Percentiles rank a stretch among this genome's conserved stretches.
phyloP scores from a whole-genome alignment of 2,888 invertebrate genomes.

The Tetramorium bicarinatum region DNA sequence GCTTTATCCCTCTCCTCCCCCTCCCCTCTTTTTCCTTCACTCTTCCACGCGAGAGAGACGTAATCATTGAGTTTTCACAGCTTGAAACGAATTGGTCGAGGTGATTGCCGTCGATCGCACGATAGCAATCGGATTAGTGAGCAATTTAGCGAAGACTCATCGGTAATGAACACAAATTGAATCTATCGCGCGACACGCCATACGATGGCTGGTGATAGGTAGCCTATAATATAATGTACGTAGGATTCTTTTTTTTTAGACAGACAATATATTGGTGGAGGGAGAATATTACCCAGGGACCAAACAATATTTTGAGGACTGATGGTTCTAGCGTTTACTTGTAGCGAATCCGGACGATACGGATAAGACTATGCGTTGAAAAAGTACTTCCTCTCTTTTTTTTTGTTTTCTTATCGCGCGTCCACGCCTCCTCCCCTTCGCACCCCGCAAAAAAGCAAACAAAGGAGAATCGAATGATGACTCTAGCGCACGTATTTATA shows the following conservation, averaged over 20 bases:
- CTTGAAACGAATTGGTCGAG: conserved; percentile 24
- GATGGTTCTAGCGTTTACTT: conserved; percentile 85
- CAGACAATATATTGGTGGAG: conserved; percentile 73
- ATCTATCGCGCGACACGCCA: conserved; percentile 49
- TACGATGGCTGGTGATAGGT: conserved; percentile 76
- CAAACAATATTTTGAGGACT: conserved; percentile 83
- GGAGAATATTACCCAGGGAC: conserved; percentile 81
- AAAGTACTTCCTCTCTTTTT: conserved; percentile 48
- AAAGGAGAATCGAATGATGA: conserved; percentile 33
- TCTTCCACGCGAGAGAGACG: background rate
- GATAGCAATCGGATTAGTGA: conserved; percentile 39
- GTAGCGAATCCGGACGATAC: conserved; percentile 77
- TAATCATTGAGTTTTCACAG: background rate
- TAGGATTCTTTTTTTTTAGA: conserved; percentile 61
- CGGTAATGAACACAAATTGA: conserved; percentile 32
- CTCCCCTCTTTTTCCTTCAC: background rate
- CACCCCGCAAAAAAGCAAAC: background rate
- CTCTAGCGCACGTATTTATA: conserved; percentile 39
- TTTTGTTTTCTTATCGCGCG: conserved; percentile 22
- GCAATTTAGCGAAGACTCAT: conserved; percentile 31
- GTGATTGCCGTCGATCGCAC: conserved; percentile 3
- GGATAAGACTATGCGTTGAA: conserved; percentile 74
- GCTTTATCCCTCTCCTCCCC: background rate
- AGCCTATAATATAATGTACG: conserved; percentile 63
- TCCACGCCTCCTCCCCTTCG: background rate